phyloP scores from a whole-genome alignment of 2,797 vertebrate species.

The Sylvia borin region DNA sequence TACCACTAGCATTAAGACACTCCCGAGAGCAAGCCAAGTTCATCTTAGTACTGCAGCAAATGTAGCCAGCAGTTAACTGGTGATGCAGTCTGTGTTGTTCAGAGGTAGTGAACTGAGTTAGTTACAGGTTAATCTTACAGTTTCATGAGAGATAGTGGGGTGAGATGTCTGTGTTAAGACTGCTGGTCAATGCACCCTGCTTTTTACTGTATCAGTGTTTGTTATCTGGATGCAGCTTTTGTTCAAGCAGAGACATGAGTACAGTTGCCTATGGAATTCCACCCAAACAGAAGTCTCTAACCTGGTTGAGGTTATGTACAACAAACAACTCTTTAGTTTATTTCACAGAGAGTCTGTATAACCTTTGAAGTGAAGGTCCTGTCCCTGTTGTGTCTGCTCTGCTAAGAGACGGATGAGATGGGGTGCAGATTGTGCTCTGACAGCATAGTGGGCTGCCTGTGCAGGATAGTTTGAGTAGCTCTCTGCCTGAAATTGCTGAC shows the following conservation, averaged over 20 bases:
- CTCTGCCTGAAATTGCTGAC: neutral
- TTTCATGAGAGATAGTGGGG: neutral
- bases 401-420: neutral
- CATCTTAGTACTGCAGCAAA: neutral
- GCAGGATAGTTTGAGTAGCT: neutral
- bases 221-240: neutral
- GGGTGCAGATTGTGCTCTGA: neutral
- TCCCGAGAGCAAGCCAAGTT: neutral
- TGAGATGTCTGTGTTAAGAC: neutral
- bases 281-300: neutral
- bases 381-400: neutral
- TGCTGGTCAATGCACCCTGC: neutral
- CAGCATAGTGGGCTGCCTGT: neutral
- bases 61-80: neutral
- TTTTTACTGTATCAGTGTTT: neutral
- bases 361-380: neutral
- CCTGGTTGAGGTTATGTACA: neutral
- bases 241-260: neutral
- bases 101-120: neutral
- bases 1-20: neutral
- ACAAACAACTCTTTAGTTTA: neutral
- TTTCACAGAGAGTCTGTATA: neutral
- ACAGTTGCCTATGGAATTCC: neutral
- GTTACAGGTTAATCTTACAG: neutral
- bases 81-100: neutral